Conservation (phyloP, 2,888 invertebrate species). For the Drosophila buzzatii region DNA sequence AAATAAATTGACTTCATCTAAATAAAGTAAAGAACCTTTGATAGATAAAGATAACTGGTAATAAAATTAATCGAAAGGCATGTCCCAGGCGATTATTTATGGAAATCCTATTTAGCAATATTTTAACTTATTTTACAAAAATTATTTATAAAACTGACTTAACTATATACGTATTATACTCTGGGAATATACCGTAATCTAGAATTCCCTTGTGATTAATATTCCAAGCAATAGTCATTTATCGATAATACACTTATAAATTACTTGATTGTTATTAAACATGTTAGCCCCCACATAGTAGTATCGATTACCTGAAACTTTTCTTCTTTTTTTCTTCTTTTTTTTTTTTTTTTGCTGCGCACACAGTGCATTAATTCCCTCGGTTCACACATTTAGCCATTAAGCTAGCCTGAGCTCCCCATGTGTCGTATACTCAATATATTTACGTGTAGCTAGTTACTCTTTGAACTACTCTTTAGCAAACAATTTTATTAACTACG, state of each 20-base stretch:
- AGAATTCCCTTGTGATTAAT: neutral
- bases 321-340: neutral
- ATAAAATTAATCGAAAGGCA: neutral
- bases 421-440: constrained; percentile 45
- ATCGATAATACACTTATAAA: constrained; percentile 16
- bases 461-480: constrained; percentile 18
- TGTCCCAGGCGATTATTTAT: neutral
- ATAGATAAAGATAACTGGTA: neutral
- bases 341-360: neutral
- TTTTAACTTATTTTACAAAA: neutral
- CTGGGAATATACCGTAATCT: no score
- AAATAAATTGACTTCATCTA: no score
- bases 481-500: constrained; percentile 22
- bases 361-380: constrained; percentile 16
- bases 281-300: neutral
- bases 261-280: neutral
- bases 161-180: neutral
- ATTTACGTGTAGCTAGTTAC: constrained; percentile 6
- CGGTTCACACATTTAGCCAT: constrained; percentile 21
- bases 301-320: constrained; percentile 17
- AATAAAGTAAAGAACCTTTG: neutral
- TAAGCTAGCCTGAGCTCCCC: constrained; percentile 13
- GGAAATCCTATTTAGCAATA: neutral
- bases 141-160: no score
- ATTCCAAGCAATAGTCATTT: neutral